phyloP scores from a whole-genome alignment of 2,113 vertebrate species.

The Holacanthus passer region DNA sequence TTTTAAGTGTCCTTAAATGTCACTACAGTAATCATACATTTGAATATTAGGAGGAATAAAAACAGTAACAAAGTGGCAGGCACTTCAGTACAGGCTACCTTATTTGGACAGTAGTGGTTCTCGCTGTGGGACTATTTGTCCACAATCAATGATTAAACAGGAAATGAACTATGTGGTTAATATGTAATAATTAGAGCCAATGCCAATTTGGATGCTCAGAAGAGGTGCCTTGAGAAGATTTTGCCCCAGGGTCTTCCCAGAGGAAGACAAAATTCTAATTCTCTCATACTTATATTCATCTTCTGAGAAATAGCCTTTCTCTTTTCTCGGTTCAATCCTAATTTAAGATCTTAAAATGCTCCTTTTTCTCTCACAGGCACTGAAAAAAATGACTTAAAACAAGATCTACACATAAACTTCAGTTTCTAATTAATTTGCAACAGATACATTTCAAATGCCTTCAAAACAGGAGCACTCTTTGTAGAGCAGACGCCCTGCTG shows the following conservation, averaged over 20 bases:
- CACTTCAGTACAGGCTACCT: not conserved
- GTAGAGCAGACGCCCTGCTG: too few species aligned
- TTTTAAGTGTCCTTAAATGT: not conserved
- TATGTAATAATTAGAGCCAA: not conserved
- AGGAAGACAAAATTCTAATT: too few species aligned
- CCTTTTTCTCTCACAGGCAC: too few species aligned
- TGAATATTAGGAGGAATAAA: not conserved
- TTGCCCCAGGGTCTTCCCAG: not conserved
- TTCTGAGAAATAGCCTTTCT: too few species aligned
- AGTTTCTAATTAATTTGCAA: too few species aligned
- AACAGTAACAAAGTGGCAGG: not conserved
- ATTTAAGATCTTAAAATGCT: too few species aligned
- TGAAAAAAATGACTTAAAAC: too few species aligned
- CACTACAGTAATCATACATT: not conserved
- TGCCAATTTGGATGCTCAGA: not conserved
- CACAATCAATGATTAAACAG: not conserved
- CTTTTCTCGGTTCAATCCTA: too few species aligned
- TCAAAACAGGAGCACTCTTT: too few species aligned
- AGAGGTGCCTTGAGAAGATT: not conserved
- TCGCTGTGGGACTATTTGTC: conserved; percentile 11
- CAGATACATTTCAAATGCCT: too few species aligned
- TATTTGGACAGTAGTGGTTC: not conserved
- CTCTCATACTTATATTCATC: too few species aligned
- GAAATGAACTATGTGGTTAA: not conserved
- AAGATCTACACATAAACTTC: too few species aligned